Conservation (phyloP, 2,888 invertebrate species). For the Diogma glabrata region DNA sequence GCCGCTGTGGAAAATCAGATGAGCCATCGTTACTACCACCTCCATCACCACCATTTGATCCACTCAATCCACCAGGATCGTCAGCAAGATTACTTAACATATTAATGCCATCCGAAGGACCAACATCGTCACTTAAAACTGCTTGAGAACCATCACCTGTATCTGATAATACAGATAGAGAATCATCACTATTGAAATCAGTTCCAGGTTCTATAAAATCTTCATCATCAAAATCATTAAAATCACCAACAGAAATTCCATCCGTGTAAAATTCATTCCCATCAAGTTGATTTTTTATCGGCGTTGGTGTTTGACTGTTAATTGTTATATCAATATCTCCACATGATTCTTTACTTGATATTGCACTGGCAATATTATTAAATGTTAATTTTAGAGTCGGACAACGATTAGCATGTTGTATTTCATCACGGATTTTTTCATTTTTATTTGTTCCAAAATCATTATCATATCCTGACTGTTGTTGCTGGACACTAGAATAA, state of each 20-base stretch:
- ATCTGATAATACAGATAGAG: not conserved
- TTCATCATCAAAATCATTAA: not conserved
- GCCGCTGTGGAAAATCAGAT: not conserved
- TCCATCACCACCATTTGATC: conserved; percentile 3
- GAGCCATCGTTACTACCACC: not conserved
- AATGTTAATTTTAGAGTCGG: conserved; percentile 14
- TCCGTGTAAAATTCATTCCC: not conserved
- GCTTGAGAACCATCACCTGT: not conserved
- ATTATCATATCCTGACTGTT: not conserved
- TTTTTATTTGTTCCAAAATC: not conserved
- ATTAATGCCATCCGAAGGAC: not conserved
- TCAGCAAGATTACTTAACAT: not conserved
- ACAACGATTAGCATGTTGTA: not conserved
- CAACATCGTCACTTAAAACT: not conserved
- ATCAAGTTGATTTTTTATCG: not conserved
- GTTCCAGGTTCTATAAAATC: not conserved
- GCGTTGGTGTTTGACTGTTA: not conserved
- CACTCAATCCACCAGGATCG: not conserved
- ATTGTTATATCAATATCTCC: conserved; percentile 4
- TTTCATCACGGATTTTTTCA: not conserved
- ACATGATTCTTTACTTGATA: not conserved
- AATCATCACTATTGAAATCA: not conserved
- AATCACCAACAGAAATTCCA: conserved; percentile 5
- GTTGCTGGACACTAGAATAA: not conserved
- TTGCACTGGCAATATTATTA: conserved; percentile 13